A percentile compares a stretch with the other conserved stretches of the same genome.
Conservation (phyloP, 2,113 vertebrate species). For the Brachypodius melanocephalos region DNA sequence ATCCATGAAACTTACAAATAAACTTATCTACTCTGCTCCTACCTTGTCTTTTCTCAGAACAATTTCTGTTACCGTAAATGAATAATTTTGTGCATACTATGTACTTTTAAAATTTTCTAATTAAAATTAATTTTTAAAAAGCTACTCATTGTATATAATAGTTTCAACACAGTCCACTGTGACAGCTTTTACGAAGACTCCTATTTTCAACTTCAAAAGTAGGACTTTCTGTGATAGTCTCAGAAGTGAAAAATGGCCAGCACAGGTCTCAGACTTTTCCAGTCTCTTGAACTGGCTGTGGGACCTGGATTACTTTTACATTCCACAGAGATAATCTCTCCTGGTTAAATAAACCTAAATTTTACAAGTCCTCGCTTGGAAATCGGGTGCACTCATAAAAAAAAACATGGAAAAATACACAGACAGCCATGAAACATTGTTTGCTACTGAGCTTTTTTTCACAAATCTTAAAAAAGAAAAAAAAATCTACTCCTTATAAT, state of each 20-base stretch:
- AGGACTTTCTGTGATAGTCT: neutral
- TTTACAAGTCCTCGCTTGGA: neutral
- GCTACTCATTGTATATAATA: fast-evolving
- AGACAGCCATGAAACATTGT: neutral
- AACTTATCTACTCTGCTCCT: neutral
- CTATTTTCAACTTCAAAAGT: neutral
- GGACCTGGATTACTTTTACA: neutral
- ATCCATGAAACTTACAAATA: neutral
- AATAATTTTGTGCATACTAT: neutral
- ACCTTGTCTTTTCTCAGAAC: neutral
- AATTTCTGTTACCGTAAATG: neutral
- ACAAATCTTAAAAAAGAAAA: neutral
- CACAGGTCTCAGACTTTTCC: neutral
- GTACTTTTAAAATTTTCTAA: neutral
- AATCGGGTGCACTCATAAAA: neutral
- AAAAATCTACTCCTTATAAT: neutral
- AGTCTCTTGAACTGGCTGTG: neutral
- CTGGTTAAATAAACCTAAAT: neutral
- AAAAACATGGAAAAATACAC: neutral
- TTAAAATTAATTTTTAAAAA: neutral
- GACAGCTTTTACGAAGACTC: neutral
- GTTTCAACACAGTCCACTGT: neutral
- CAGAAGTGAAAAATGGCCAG: neutral
- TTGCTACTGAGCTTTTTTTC: neutral
- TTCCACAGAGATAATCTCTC: neutral